These are phyloP conservation scores for Heliconius charithonia DNA, from an alignment of 2,888 invertebrate species.

Conservation along the genomic window DNA sequence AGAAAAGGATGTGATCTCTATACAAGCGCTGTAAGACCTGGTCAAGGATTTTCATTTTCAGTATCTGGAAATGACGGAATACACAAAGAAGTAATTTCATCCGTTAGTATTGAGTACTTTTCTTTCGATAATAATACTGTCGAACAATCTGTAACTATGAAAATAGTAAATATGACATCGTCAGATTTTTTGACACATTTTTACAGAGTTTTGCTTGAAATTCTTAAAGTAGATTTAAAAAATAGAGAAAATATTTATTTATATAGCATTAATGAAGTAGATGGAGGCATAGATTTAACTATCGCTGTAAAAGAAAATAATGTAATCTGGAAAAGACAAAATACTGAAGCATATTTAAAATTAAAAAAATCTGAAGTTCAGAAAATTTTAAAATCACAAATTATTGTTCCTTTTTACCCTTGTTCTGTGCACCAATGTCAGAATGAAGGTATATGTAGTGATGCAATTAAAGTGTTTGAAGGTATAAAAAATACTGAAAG, in stretches of 20 bases:
- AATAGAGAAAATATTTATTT: conserved; percentile 86
- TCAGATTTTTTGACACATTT: conserved; percentile 89
- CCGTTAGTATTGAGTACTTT: conserved; percentile 92
- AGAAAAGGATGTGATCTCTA: conserved; percentile 91
- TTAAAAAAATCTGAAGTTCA: conserved; percentile 86
- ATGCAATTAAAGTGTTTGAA: conserved; percentile 87
- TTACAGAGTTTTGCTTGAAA: conserved; percentile 89
- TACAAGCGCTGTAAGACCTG: conserved; percentile 88
- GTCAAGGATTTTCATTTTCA: conserved; percentile 89
- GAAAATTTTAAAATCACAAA: conserved; percentile 84
- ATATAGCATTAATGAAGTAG: conserved; percentile 89
- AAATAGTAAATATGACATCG: conserved; percentile 89
- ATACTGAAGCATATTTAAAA: conserved; percentile 85
- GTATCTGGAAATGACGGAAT: conserved; percentile 95
- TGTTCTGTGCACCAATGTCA: conserved; percentile 89
- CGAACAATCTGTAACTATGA: conserved; percentile 91
- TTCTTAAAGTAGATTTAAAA: conserved; percentile 87
- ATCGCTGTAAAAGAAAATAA: conserved; percentile 86
- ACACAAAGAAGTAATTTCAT: conserved; percentile 93
- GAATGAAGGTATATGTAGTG: conserved; percentile 91
- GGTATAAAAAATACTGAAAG: conserved; percentile 91
- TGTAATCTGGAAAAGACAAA: conserved; percentile 86
- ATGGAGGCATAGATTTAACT: conserved; percentile 87
- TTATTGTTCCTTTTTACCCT: conserved; percentile 90
- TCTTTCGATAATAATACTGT: conserved; percentile 92